Base-by-base conservation (phyloP, 2,797 vertebrate genomes). In the Galaxias olidus region DNA sequence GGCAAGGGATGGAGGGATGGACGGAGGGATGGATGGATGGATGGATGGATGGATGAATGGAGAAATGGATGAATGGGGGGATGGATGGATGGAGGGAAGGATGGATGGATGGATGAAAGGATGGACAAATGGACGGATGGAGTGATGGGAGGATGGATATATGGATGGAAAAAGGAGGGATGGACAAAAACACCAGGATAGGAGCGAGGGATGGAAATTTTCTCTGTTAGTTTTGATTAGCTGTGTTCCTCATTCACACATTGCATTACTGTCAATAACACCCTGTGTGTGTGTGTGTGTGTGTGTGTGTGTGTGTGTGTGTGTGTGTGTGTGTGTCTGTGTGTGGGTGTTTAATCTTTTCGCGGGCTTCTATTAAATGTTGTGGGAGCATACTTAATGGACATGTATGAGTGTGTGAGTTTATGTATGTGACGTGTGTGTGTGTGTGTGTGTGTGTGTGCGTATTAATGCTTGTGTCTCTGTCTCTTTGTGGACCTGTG, bases 161-260 rank as follows among this genome's bases (percentile, higher is more conserved):
- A 30, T 30, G 30, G 30, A 30, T 2, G 30, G 30, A 30, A 3
- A n/a, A n/a, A n/a, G n/a, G n/a, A n/a, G n/a, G n/a, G n/a, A n/a
- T n/a, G n/a, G n/a, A n/a, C n/a, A n/a, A n/a, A n/a, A n/a, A n/a
- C n/a, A n/a, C n/a, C n/a, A n/a, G n/a, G 30, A 30, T 30, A 30
- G 30, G 30, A 3, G 30, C 30, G 30, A 30, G 76, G 79, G 77
- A 87, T 73, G 84, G 76, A 73, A 85, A 84, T 84, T 75, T 83
- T 84, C 69, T 65, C 61, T 80, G 77, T 76, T 71, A 79, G 69
- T 47, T 79, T 79, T 85, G 80, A 84, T 80, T 68, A 47, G 55
- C 50, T 41, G 69, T 87, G 85, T 84, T 86, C 86, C 79, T 84
- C 75, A 69, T 75, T 48, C 74, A 77, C 77, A 72, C 55, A 66